These are phyloP conservation scores for Melanocharis versteri DNA, from an alignment of 2,113 vertebrate genomes.

Conservation along the genomic window DNA sequence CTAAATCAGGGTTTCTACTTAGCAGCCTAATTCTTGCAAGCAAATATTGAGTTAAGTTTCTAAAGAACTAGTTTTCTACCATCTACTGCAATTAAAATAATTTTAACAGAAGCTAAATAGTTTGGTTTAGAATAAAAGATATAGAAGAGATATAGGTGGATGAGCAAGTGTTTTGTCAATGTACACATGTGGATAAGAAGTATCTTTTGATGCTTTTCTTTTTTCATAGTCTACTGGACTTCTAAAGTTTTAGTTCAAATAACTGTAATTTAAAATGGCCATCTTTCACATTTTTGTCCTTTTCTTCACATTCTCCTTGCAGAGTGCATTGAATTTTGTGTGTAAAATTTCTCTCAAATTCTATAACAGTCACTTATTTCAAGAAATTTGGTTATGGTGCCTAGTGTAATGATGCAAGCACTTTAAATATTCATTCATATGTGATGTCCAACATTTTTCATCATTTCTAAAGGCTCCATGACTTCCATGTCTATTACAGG, in stretches of 20 bases:
- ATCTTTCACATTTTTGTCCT: not conserved
- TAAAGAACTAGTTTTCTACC: not conserved
- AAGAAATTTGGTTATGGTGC: not conserved
- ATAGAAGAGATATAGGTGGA: not conserved
- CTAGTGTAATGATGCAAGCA: not conserved
- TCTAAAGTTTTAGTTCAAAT: not conserved
- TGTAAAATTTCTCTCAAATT: not conserved
- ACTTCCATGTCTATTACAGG: not conserved
- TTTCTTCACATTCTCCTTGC: not conserved
- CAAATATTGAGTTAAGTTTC: not conserved
- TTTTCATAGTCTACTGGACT: not conserved
- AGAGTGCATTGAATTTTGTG: not conserved
- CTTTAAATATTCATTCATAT: not conserved
- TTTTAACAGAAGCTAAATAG: not conserved
- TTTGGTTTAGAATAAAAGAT: not conserved
- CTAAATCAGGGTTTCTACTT: not conserved
- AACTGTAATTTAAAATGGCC: not conserved
- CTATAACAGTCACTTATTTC: not conserved
- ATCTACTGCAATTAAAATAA: not conserved
- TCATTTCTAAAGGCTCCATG: not conserved
- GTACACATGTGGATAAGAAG: not conserved
- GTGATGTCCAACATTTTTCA: not conserved
- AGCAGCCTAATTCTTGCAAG: not conserved
- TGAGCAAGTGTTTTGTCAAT: not conserved
- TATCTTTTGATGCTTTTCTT: not conserved